These are phyloP conservation scores for Ectropis crepuscularia DNA, from an alignment of 2,888 invertebrate species.

Conservation along the genomic window DNA sequence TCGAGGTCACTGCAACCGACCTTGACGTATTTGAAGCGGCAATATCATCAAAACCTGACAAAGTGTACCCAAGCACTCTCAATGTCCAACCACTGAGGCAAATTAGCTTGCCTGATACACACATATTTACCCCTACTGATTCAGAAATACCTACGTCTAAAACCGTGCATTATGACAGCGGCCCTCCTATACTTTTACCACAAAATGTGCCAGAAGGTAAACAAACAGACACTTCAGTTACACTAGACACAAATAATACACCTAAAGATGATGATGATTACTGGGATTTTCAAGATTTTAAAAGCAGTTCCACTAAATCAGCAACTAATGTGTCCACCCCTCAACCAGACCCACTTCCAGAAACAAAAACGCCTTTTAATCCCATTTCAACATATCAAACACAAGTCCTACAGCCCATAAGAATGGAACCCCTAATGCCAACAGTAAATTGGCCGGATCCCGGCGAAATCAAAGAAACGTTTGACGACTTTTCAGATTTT, in stretches of 20 bases:
- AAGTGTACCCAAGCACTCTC: constrained; percentile 71
- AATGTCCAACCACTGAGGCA: constrained; percentile 76
- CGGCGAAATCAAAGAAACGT: constrained; percentile 76
- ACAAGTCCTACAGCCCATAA: constrained; percentile 75
- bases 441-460: constrained; percentile 82
- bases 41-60: constrained; percentile 61
- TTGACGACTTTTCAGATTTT: constrained; percentile 77
- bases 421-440: constrained; percentile 70
- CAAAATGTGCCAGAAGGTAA: constrained; percentile 49
- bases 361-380: constrained; percentile 40
- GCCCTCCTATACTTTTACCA: constrained; percentile 61
- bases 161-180: constrained; percentile 76
- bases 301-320: constrained; percentile 48
- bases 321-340: constrained; percentile 31
- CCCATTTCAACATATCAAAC: constrained; percentile 56
- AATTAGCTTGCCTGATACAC: constrained; percentile 80
- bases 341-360: constrained; percentile 35
- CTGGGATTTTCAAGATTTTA: constrained; percentile 79
- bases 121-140: constrained; percentile 81
- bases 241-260: constrained; percentile 36
- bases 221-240: constrained; percentile 41
- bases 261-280: constrained; percentile 60
- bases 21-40: constrained; percentile 68
- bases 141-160: constrained; percentile 81
- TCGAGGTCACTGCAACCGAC: constrained; percentile 60